phyloP scores from a whole-genome alignment of 2,888 invertebrate genomes.

The Malthinus seriepunctatus region DNA sequence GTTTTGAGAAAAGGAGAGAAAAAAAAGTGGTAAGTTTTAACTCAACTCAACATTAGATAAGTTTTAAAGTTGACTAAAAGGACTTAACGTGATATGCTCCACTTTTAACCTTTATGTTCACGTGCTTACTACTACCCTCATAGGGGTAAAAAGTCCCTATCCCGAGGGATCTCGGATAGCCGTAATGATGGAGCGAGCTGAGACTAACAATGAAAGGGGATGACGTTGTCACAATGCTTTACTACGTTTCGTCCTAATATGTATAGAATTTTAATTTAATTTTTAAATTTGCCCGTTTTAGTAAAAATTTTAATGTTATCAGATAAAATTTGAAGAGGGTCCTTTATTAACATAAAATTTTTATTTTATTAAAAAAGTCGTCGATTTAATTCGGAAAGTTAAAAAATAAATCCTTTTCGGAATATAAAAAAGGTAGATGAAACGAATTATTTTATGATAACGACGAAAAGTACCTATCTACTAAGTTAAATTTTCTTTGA shows the following conservation, averaged over 20 bases:
- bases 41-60: slow-evolving; percentile 17
- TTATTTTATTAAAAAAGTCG: too few species aligned
- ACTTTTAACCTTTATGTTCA: slow-evolving; percentile 12
- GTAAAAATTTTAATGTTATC: too few species aligned
- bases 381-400: too few species aligned
- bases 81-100: slow-evolving; percentile 26
- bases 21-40: slow-evolving; percentile 5
- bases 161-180: slow-evolving; percentile 30
- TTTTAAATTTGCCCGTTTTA: not conserved
- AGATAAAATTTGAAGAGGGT: too few species aligned
- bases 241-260: slow-evolving; percentile 24
- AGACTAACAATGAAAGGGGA: slow-evolving; percentile 29
- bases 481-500: slow-evolving; percentile 2
- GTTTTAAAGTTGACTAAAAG: slow-evolving; percentile 30
- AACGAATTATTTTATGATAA: too few species aligned
- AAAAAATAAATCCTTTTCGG: too few species aligned
- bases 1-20: not conserved
- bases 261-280: slow-evolving; percentile 21
- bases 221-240: slow-evolving; percentile 26
- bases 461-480: not conserved
- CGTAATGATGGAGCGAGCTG: slow-evolving; percentile 30
- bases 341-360: too few species aligned
- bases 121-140: slow-evolving; percentile 12
- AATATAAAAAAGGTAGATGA: too few species aligned
- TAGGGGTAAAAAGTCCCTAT: slow-evolving; percentile 18